These are phyloP conservation scores for Bovichtus variegatus DNA, from an alignment of 2,797 vertebrate species.

Conservation along the genomic window DNA sequence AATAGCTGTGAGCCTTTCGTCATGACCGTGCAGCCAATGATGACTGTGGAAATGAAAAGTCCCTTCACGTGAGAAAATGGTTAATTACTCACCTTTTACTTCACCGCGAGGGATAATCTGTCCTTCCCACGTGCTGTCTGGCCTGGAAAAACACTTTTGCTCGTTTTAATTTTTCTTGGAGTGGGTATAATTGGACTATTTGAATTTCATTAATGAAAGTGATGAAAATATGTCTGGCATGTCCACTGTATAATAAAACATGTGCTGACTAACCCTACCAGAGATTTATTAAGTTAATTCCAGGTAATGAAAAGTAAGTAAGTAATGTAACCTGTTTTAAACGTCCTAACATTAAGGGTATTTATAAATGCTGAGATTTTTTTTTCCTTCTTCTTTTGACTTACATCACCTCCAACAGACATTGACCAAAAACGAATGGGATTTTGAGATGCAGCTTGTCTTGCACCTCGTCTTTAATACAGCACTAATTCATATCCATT, in stretches of 20 bases:
- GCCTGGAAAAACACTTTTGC: not conserved
- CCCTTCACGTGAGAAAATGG: not conserved
- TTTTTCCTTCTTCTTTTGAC: not conserved
- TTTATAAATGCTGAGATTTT: not conserved
- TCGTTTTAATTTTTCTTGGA: not conserved
- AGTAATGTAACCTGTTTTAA: too few relatives aligned
- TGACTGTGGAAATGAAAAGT: not conserved
- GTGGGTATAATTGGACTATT: not conserved
- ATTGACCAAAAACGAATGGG: not conserved
- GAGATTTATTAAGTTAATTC: not conserved
- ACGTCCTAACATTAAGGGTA: not conserved
- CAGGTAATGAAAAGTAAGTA: too few relatives aligned
- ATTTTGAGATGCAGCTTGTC: not conserved
- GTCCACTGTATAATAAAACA: not conserved
- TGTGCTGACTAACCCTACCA: not conserved
- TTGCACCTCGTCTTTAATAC: not conserved
- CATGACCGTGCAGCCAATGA: slow-evolving; percentile 22
- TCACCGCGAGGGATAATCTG: not conserved
- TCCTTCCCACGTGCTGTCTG: not conserved
- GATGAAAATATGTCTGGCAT: not conserved
- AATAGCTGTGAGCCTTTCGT: slow-evolving; percentile 12
- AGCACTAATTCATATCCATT: not conserved
- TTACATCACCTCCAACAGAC: not conserved
- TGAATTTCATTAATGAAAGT: not conserved
- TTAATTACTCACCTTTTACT: not conserved